Percentiles rank a stretch among this genome's conserved stretches.
These are phyloP conservation scores for Sebastes elongatus DNA, from an alignment of 2,797 vertebrate species.

Conservation along the genomic window DNA sequence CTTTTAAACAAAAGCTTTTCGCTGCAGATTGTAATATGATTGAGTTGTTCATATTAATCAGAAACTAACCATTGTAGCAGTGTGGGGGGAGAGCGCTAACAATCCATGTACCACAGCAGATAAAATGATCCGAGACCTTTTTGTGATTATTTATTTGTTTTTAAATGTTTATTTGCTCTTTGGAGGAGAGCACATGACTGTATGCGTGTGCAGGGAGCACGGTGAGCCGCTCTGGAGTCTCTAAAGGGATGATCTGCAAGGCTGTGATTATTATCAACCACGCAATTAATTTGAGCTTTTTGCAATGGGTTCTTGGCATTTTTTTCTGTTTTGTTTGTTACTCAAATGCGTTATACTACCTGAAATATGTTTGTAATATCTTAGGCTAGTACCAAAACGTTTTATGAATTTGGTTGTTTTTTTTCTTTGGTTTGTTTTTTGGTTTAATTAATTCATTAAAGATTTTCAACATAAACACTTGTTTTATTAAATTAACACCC, in stretches of 20 bases:
- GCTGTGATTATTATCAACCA: conserved; percentile 62
- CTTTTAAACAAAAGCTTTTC: conserved; percentile 66
- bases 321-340: conserved; percentile 65
- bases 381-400: conserved; percentile 83
- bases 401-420: conserved; percentile 55
- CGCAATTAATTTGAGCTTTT: conserved; percentile 66
- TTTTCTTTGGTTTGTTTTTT: conserved; percentile 21
- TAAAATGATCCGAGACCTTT: conserved; percentile 54
- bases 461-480: conserved; percentile 65
- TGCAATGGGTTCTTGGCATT: conserved; percentile 72
- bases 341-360: conserved; percentile 74
- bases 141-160: conserved; percentile 84
- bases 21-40: conserved; percentile 58
- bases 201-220: conserved; percentile 39
- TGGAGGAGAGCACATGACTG: conserved; percentile 31
- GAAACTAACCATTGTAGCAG: conserved; percentile 73
- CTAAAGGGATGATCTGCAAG: conserved; percentile 82
- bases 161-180: conserved; percentile 75
- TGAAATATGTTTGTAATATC: conserved; percentile 77
- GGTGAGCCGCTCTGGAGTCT: conserved; percentile 59
- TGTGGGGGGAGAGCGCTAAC: conserved; percentile 39
- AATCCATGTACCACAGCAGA: conserved; percentile 52
- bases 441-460: conserved; percentile 82
- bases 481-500: not conserved
- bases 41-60: conserved; percentile 61